Evolutionary conservation across 2,113 vertebrate species (phyloP), one percentile per base, ranked within the genome.

Genomic region (Crypturellus undulatus): DNA sequence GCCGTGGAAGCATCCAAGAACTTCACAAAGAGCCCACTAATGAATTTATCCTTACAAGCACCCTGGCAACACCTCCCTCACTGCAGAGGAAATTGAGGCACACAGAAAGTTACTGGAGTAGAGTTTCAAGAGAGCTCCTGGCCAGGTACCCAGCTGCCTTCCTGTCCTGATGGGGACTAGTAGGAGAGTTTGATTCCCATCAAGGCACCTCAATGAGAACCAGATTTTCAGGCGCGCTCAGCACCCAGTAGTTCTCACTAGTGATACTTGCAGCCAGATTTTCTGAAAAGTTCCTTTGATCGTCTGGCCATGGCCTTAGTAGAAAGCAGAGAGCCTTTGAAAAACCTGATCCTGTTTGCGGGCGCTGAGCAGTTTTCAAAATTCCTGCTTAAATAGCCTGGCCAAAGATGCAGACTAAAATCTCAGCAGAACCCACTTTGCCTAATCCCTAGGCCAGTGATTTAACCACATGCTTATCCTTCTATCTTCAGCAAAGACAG

Each of bases 401-500:
- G 96, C 90, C 83, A 88, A 95, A 67, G 82, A 90, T 73, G 73
- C 73, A 93, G 89, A 95, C 81, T 94, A 96, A 94, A 95, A 87
- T 84, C 71, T 89, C 65, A 90, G 84, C 69, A 93, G 84, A 96
- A 86, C 45, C n/a, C 40, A 79, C 45, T 95, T 87, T 76, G 32
- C 77, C 58, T 96, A 93, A 95, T 95, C 63, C 67, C 40, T 87
- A 79, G 69, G 76, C 94, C 95, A 87, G 69, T 84, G 63, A 76
- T 82, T 96, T 94, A 95, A 95, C 90, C 91, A 84, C 94, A 97
- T 91, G 82, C 67, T 4, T 94, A 83, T 92, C 89, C 95, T 96
- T 96, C 79, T 71, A 58, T 95, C 73, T 80, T 93, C 59, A 11
- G 81, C 80, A 93, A 85, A 88, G 79, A 58, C 95, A 90, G 78